These are phyloP conservation scores for Panurus biarmicus DNA, from an alignment of 2,113 vertebrate genomes.

Conservation along the genomic window DNA sequence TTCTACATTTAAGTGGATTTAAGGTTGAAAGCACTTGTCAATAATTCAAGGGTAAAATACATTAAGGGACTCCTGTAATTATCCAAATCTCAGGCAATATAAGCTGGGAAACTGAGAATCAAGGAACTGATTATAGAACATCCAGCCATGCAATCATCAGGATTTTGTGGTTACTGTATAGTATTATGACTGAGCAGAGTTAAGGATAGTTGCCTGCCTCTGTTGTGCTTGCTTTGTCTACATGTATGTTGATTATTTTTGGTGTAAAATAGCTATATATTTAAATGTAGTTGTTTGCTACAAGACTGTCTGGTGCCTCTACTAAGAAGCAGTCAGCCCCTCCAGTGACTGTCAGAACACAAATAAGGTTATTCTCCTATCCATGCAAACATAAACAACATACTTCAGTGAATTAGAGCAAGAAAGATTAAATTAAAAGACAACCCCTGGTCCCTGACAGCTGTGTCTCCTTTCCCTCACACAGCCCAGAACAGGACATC, in stretches of 20 bases:
- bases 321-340: background rate
- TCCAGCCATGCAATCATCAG: background rate
- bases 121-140: background rate
- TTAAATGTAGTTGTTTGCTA: background rate
- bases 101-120: background rate
- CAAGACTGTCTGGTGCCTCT: background rate
- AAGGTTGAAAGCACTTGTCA: constrained; percentile 48
- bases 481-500: background rate
- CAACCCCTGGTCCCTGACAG: constrained; percentile 5
- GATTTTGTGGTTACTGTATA: background rate
- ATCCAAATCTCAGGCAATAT: background rate
- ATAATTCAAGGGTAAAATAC: constrained; percentile 37
- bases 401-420: constrained; percentile 48
- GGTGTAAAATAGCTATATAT: background rate
- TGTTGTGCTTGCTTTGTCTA: background rate
- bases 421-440: constrained; percentile 46
- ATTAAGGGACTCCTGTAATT: constrained; percentile 4
- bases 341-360: background rate
- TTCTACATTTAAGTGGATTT: constrained; percentile 22
- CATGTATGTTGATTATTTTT: background rate
- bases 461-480: background rate
- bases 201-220: background rate
- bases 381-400: constrained; percentile 23
- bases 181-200: background rate
- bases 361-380: constrained; percentile 9